A percentile compares a stretch with the other conserved stretches of the same genome.
phyloP scores from a whole-genome alignment of 2,113 vertebrate genomes.

The Bambusicola thoracicus region DNA sequence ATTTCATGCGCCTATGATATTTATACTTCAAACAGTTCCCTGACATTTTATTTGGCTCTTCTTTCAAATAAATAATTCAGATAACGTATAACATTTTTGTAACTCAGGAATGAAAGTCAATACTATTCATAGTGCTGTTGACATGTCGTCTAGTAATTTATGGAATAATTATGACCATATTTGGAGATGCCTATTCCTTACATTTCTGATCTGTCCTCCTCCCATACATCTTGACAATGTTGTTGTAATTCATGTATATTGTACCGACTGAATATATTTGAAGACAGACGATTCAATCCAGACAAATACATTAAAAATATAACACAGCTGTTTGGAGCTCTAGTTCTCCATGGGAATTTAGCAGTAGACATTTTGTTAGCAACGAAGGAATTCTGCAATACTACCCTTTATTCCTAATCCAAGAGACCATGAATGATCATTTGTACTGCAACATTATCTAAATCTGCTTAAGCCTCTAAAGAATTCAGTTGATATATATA shows the following conservation, averaged over 20 bases:
- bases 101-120: conserved; percentile 59
- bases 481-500: background rate
- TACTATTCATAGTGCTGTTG: conserved; percentile 50
- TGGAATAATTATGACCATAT: conserved; percentile 66
- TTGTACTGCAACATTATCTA: background rate
- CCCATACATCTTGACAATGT: conserved; percentile 44
- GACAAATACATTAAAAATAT: conserved; percentile 56
- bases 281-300: conserved; percentile 50
- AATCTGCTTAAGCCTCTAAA: conserved; percentile 11
- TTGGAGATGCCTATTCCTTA: conserved; percentile 33
- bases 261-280: conserved; percentile 17
- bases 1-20: conserved; percentile 12
- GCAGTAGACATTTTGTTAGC: background rate
- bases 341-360: conserved; percentile 6
- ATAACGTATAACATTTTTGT: conserved; percentile 36
- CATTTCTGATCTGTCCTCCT: conserved; percentile 57
- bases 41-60: conserved; percentile 54
- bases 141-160: conserved; percentile 61
- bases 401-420: background rate
- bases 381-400: conserved; percentile 6
- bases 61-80: conserved; percentile 63
- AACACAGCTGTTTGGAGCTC: conserved; percentile 37
- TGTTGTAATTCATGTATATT: conserved; percentile 45
- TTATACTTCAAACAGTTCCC: conserved; percentile 49
- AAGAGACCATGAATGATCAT: background rate